These are phyloP conservation scores for Eumaeus atala DNA, from an alignment of 1,140 invertebrate genomes.

Conservation along the genomic window DNA sequence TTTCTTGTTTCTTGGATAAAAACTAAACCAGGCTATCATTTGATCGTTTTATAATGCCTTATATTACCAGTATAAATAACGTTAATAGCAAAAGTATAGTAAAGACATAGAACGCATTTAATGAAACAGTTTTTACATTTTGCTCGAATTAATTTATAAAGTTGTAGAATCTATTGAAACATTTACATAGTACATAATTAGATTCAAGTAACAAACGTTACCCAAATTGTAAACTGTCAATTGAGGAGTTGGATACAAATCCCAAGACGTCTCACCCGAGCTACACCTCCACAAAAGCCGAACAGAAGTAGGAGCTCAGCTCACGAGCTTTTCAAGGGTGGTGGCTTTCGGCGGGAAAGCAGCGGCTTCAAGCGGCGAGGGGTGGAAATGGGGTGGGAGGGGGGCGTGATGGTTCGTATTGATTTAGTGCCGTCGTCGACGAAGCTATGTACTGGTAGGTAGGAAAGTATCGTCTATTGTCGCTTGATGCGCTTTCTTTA, in stretches of 20 bases:
- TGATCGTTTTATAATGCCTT: too few species aligned
- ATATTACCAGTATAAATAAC: too few species aligned
- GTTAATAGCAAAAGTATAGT: too few species aligned
- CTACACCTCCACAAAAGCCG: constrained; percentile 71
- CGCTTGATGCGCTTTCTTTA: constrained; percentile 71
- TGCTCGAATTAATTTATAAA: too few species aligned
- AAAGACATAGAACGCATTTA: neutral
- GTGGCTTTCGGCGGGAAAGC: constrained; percentile 71
- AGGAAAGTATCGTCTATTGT: constrained; percentile 54
- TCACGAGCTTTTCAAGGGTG: constrained; percentile 72
- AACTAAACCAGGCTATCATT: too few species aligned
- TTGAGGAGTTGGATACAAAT: constrained; percentile 55
- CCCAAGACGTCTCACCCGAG: constrained; percentile 60
- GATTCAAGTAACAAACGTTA: constrained; percentile 18
- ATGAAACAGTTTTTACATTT: too few species aligned
- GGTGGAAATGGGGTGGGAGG: constrained; percentile 31
- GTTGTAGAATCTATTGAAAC: too few species aligned
- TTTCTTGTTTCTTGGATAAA: too few species aligned
- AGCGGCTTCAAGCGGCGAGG: constrained; percentile 48
- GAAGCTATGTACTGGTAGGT: constrained; percentile 65
- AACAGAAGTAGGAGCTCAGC: constrained; percentile 74
- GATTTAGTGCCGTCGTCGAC: constrained; percentile 75
- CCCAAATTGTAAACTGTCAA: constrained; percentile 62
- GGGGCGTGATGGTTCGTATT: constrained; percentile 73
- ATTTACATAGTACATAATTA: constrained; percentile 1